Percentiles rank a stretch among this genome's conserved stretches.
Conservation (phyloP, 2,113 vertebrate genomes). For the Pollimyrus isidori region DNA sequence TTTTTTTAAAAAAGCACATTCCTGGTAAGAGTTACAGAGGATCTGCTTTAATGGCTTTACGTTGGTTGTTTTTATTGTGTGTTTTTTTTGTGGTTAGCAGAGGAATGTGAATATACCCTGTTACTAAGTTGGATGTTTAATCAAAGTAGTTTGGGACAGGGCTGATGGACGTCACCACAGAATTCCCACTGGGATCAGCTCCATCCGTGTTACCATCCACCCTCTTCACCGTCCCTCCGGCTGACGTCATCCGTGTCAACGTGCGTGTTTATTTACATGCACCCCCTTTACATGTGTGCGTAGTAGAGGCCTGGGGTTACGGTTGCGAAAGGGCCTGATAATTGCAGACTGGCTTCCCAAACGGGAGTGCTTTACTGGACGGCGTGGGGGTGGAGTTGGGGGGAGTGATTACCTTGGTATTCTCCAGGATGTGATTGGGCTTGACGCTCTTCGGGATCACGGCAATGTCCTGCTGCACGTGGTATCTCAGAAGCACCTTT, state of each 20-base stretch:
- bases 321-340: background rate
- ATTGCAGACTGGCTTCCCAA: background rate
- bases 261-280: background rate
- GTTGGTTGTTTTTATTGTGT: background rate
- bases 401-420: conserved; percentile 55
- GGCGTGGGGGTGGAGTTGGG: background rate
- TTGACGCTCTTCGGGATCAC: conserved; percentile 64
- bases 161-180: background rate
- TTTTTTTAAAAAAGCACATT: background rate
- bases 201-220: background rate
- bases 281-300: background rate
- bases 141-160: background rate
- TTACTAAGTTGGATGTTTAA: background rate
- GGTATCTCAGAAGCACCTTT: conserved; percentile 60
- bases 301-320: background rate
- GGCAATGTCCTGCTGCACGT: conserved; percentile 55
- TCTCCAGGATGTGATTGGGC: conserved; percentile 62
- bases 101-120: background rate
- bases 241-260: background rate
- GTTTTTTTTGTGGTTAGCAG: background rate
- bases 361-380: background rate
- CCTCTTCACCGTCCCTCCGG: background rate
- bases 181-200: background rate
- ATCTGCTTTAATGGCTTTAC: background rate
- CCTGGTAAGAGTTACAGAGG: background rate